A percentile compares a stretch with the other conserved stretches of the same genome.
Conservation (phyloP, 2,888 invertebrate genomes). For the Rosalia funebris region DNA sequence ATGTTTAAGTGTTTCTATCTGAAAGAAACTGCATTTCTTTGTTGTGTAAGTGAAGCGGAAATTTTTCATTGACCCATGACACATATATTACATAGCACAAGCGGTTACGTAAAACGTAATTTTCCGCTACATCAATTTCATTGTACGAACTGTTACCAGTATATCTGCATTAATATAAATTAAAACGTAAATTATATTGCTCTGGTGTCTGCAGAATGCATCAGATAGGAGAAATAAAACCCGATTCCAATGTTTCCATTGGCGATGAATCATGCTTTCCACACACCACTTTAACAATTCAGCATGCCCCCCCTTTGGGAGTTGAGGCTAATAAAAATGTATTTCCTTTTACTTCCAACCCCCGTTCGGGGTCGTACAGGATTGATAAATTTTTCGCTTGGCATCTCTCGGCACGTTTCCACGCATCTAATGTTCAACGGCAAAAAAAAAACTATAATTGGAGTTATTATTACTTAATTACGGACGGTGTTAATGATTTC, state of each 20-base stretch:
- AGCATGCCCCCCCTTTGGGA: neutral
- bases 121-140: no score
- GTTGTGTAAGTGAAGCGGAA: no score
- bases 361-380: no score
- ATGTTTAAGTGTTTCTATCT: no score
- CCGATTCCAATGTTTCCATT: neutral
- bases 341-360: neutral
- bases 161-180: neutral
- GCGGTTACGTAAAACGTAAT: no score
- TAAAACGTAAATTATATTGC: neutral
- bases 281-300: neutral
- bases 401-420: no score
- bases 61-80: no score
- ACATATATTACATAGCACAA: no score
- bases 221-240: neutral
- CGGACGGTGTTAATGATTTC: neutral
- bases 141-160: neutral
- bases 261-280: neutral
- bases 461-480: neutral
- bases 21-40: no score
- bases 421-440: no score
- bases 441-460: neutral
- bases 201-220: no score
- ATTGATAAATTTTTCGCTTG: no score
- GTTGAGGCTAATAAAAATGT: constrained; percentile 1